Percentiles rank a stretch among this genome's conserved stretches.
These are phyloP conservation scores for Poecilia wingei DNA, from an alignment of 2,797 vertebrate genomes.

Conservation along the genomic window DNA sequence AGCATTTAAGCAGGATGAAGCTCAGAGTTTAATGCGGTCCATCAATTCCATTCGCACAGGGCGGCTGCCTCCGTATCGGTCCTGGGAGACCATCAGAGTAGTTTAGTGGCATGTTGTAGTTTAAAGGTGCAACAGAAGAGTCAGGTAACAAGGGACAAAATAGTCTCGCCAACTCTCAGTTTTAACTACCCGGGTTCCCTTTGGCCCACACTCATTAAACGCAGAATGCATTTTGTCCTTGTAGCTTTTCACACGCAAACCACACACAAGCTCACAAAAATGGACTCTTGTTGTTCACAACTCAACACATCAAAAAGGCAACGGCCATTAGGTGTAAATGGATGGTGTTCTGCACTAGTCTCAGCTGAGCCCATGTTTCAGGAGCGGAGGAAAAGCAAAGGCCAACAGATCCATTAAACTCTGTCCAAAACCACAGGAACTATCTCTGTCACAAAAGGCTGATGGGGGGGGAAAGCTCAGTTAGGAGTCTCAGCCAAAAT, in stretches of 20 bases:
- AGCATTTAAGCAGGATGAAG: conserved; percentile 76
- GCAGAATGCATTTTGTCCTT: conserved; percentile 81
- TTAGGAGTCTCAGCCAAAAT: conserved; percentile 32
- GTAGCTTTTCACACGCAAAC: conserved; percentile 79
- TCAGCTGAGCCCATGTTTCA: conserved; percentile 70
- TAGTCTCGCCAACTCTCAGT: conserved; percentile 82
- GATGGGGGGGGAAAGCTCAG: conserved; percentile 1
- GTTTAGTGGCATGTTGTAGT: conserved; percentile 82
- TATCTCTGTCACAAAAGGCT: conserved; percentile 35
- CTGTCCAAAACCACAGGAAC: conserved; percentile 44
- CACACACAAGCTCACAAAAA: conserved; percentile 29
- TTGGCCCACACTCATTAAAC: conserved; percentile 84
- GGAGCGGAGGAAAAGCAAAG: conserved; percentile 69
- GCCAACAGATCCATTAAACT: conserved; percentile 72
- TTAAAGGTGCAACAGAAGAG: conserved; percentile 83
- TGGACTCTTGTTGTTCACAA: conserved; percentile 63
- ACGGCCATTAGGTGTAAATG: conserved; percentile 81
- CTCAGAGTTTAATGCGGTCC: conserved; percentile 75
- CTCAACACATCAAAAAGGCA: conserved; percentile 71
- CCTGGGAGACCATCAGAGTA: conserved; percentile 76
- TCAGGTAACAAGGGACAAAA: conserved; percentile 83
- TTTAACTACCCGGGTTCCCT: conserved; percentile 83
- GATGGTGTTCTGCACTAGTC: conserved; percentile 73
- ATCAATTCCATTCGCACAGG: conserved; percentile 74
- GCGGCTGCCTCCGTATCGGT: conserved; percentile 63